Percentiles rank a stretch among this genome's conserved stretches.
These are phyloP conservation scores for Apogon talboti DNA, from an alignment of 2,797 vertebrate genomes.

Conservation along the genomic window DNA sequence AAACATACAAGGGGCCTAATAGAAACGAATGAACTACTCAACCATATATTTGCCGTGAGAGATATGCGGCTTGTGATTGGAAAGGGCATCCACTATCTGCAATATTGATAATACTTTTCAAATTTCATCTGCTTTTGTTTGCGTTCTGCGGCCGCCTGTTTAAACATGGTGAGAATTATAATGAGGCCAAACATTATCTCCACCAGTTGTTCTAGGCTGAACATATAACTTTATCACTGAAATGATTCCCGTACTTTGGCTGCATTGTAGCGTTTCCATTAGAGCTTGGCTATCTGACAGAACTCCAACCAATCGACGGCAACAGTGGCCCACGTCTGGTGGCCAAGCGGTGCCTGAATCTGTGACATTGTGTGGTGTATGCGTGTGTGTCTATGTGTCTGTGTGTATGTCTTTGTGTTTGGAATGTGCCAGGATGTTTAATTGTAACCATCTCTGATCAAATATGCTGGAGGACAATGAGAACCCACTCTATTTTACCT, in stretches of 20 bases:
- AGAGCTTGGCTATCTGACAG: conserved; percentile 98
- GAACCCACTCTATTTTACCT: conserved; percentile 57
- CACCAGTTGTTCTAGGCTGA: conserved; percentile 96
- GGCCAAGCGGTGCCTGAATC: conserved; percentile 84
- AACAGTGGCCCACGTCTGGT: conserved; percentile 90
- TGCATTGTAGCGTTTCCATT: conserved; percentile 99
- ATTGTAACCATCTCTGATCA: conserved; percentile 72
- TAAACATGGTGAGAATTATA: conserved; percentile 99
- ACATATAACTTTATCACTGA: conserved; percentile 99
- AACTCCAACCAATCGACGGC: conserved; percentile 91
- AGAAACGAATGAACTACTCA: conserved; percentile 99
- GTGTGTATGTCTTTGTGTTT: conserved; percentile 39
- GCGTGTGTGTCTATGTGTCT: conserved; percentile 28
- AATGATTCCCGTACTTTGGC: conserved; percentile 99
- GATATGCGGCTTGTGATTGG: conserved; percentile 99
- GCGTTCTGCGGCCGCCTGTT: conserved; percentile 99
- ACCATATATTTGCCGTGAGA: conserved; percentile 99
- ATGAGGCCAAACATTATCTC: conserved; percentile 99
- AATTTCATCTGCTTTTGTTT: conserved; percentile 99
- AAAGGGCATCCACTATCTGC: conserved; percentile 99
- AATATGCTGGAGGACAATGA: conserved; percentile 66
- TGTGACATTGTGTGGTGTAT: conserved; percentile 62
- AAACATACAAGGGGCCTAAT: conserved; percentile 97
- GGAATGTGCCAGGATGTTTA: conserved; percentile 68
- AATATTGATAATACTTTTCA: conserved; percentile 99